These are phyloP conservation scores for Dasysyrphus tricinctus DNA, from an alignment of 2,888 invertebrate species.

Conservation along the genomic window DNA sequence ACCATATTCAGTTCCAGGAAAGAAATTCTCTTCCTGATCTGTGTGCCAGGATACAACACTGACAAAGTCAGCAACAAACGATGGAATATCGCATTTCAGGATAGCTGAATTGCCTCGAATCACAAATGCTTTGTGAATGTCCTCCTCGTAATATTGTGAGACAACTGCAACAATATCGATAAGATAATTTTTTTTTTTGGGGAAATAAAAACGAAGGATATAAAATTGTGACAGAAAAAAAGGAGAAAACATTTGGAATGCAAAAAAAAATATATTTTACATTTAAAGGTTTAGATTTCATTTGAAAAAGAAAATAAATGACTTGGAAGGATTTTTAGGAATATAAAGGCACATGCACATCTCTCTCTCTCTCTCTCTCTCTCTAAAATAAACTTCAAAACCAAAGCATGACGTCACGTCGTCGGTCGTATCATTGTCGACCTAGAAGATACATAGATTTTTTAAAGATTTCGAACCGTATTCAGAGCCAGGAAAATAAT, in stretches of 20 bases:
- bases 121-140: constrained; percentile 96
- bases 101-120: constrained; percentile 95
- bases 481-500: constrained; percentile 83
- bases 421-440: constrained; percentile 21
- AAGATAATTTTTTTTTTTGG: constrained; percentile 30
- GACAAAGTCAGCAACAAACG: constrained; percentile 96
- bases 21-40: constrained; percentile 85
- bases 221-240: constrained; percentile 31
- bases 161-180: constrained; percentile 87
- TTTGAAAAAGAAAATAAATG: constrained; percentile 4
- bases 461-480: constrained; percentile 81
- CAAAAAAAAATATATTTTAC: constrained; percentile 19
- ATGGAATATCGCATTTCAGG: constrained; percentile 94
- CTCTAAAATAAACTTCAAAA: constrained; percentile 53
- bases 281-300: constrained; percentile 13
- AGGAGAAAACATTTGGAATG: neutral
- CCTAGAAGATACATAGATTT: constrained; percentile 12
- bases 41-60: constrained; percentile 94
- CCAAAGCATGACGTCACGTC: constrained; percentile 68
- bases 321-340: constrained; percentile 5
- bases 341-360: constrained; percentile 42
- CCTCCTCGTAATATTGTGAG: constrained; percentile 94
- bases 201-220: constrained; percentile 19
- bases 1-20: constrained; percentile 83
- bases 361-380: neutral